Base-by-base conservation (phyloP, 2,113 vertebrate genomes). In the Chascanopsetta lugubris region DNA sequence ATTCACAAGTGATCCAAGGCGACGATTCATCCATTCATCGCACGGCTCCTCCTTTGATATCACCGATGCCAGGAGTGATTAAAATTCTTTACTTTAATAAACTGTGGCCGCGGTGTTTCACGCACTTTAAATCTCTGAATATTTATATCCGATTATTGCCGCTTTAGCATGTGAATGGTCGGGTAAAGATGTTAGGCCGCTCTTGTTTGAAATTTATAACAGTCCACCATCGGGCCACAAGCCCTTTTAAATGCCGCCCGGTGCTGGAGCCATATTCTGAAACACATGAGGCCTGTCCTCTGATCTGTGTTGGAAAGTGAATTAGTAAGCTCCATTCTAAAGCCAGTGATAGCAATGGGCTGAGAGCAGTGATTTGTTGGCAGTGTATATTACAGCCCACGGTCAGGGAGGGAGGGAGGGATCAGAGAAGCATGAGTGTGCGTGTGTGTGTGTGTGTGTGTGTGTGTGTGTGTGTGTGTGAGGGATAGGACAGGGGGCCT, bases 261-360 rank as follows among this genome's bases (percentile, higher is more conserved):
- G 79, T 80, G 83, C 75, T 60, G 25, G 82, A 74, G 69, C 82
- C 82, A 83, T 87, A 88, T 86, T 86, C 88, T 75, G 81, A 50
- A 86, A 84, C 92, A 91, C 90, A 90, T 88, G 87, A 85, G 81
- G 58, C 75, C 88, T 87, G 88, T 92, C 89, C 72, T 71, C 70
- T 60, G 73, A 84, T 89, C 87, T 85, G 85, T 87, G 81, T 85
- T 84, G 80, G 83, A 90, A 90, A 87, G 89, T 91, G 91, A 92
- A 90, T 91, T 90, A 92, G 83, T 83, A 71, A 86, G 83, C 80
- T 70, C 75, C 77, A 68, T 75, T 89, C 83, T 84, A 79, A 87
- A 87, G 88, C 69, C 54, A n/a, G 78, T 86, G 88, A 91, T 88
- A 46, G 82, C 82, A 84, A 85, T 61, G 59, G 75, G 69, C 77